Base-by-base conservation (phyloP, 2,888 invertebrate species). In the Tetrapedia diversipes region DNA sequence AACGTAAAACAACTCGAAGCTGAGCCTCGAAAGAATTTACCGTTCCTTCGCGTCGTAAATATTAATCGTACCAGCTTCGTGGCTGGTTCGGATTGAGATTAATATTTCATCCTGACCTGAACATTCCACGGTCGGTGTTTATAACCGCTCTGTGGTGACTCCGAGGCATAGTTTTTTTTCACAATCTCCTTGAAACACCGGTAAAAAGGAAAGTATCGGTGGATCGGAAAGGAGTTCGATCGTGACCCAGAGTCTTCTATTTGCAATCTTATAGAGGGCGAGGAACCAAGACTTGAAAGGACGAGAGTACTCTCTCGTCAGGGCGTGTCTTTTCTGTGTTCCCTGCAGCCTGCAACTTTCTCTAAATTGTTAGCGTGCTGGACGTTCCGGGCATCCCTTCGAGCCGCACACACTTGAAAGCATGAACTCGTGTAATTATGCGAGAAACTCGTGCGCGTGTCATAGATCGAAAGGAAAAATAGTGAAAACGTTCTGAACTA, bases 261-360 rank as follows among this genome's bases (percentile, higher is more conserved):
- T 69, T 27, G 61, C 68, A 27, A 72, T 72, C 75, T 57, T 63
- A 34, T 49, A 57, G 51, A 32, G 72, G 54, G 32, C 64, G 32
- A 64, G 59, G 39, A 66, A 72, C 70, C n/a, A 75, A 51, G 79
- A 69, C 54, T 54, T 54, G 80, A 79, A 71, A 79, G 79, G 84
- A 86, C 85, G 81, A 82, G 84, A 85, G 86, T 81, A 84, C 79
- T n/a, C n/a, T n/a, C n/a, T 83, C 80, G 83, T 81, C 78, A 77
- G 84, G 86, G 86, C 84, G 86, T 87, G 86, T 77, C 85, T 86
- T 86, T 63, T 86, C 84, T 86, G 79, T 86, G 85, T 86, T 87
- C 86, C 73, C 78, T 80, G 78, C 81, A 81, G 79, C 75, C 64
- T 61, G 73, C 78, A 77, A 86, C 86, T 87, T 87, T 87, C 86